phyloP scores from a whole-genome alignment of 2,888 invertebrate species.

The Serrognathus titanus region DNA sequence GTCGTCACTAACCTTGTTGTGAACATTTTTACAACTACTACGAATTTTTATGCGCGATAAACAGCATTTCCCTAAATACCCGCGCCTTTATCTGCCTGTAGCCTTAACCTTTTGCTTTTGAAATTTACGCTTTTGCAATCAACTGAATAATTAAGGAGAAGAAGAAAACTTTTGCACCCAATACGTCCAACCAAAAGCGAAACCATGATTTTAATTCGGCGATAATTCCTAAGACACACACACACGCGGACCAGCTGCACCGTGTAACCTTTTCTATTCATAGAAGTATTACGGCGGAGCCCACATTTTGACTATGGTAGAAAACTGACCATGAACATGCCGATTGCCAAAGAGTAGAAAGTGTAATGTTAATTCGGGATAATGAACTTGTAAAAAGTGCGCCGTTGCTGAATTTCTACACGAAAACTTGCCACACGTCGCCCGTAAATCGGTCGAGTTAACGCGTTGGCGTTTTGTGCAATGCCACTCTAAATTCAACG shows the following conservation, averaged over 20 bases:
- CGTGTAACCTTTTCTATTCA: neutral
- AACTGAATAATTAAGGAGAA: too few relatives aligned
- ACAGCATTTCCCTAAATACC: neutral
- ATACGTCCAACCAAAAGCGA: too few relatives aligned
- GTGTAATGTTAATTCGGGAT: constrained; percentile 17
- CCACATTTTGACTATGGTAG: neutral
- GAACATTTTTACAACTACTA: neutral
- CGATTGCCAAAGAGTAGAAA: constrained; percentile 19
- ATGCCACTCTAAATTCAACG: too few relatives aligned
- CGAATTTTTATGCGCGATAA: neutral
- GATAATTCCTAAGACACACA: too few relatives aligned
- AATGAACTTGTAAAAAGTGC: constrained; percentile 18
- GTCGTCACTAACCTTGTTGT: neutral
- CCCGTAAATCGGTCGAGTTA: neutral
- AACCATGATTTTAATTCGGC: too few relatives aligned
- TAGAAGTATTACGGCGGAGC: neutral
- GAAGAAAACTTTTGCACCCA: too few relatives aligned
- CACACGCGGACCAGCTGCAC: too few relatives aligned
- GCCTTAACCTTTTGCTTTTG: neutral
- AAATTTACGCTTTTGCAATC: too few relatives aligned
- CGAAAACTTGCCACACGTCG: neutral
- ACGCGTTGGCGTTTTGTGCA: too few relatives aligned
- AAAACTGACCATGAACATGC: constrained; percentile 12
- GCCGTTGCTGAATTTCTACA: constrained; percentile 14
- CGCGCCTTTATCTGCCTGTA: neutral